phyloP scores from a whole-genome alignment of 2,113 vertebrate genomes.

The Eudyptes chrysolophus region DNA sequence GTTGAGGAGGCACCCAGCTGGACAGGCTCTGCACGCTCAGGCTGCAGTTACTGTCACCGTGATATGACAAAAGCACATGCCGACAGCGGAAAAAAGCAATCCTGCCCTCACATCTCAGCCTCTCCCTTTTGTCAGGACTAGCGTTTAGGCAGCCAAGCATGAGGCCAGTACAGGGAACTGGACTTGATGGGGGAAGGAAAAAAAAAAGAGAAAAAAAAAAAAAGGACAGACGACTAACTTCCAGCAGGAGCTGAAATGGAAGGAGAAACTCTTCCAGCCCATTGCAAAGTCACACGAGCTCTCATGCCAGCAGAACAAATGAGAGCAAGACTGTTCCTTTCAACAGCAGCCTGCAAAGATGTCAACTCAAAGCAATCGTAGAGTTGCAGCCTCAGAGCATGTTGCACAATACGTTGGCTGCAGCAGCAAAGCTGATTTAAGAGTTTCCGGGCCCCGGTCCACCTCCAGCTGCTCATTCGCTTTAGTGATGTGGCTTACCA shows the following conservation, averaged over 20 bases:
- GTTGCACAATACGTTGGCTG: conserved; percentile 45
- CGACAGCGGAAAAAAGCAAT: neutral
- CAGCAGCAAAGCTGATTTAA: conserved; percentile 35
- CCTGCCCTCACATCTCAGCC: neutral
- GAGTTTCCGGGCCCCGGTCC: conserved; percentile 43
- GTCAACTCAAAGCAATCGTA: neutral
- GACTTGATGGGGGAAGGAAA: neutral
- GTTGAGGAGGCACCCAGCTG: neutral
- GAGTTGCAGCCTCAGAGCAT: neutral
- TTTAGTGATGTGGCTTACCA: conserved; percentile 10
- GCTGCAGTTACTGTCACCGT: neutral
- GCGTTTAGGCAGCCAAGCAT: conserved; percentile 23
- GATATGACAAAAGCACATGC: neutral
- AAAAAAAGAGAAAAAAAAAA: too few species aligned
- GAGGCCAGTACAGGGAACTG: conserved; percentile 33
- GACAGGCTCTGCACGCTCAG: neutral
- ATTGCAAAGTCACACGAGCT: neutral
- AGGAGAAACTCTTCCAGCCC: neutral
- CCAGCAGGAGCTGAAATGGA: neutral
- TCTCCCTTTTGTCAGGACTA: conserved; percentile 5
- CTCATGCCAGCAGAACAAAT: neutral
- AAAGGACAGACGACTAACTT: neutral
- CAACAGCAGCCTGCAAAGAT: conserved; percentile 34
- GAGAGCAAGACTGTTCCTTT: conserved; percentile 2
- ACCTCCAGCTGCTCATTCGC: conserved; percentile 36